Percentiles rank a stretch among this genome's conserved stretches.
phyloP scores from a whole-genome alignment of 2,113 vertebrate genomes.

The Chaenocephalus aceratus region DNA sequence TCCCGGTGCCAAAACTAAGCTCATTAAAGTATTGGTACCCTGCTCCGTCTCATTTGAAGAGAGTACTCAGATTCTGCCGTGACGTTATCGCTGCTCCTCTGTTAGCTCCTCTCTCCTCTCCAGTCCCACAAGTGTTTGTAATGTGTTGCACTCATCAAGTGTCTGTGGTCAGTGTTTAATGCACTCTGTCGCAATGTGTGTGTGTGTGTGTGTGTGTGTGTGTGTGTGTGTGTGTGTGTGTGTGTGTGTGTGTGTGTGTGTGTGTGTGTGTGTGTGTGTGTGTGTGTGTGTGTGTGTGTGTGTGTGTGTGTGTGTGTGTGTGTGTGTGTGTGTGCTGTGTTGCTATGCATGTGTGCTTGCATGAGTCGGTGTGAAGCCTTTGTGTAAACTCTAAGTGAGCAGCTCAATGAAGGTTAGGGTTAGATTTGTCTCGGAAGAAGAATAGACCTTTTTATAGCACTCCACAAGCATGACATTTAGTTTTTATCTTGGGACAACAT shows the following conservation, averaged over 20 bases:
- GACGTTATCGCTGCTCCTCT: neutral
- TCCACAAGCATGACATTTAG: neutral
- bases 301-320: no score
- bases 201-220: neutral
- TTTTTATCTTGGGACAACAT: neutral
- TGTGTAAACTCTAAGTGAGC: neutral
- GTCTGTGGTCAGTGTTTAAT: neutral
- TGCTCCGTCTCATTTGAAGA: neutral
- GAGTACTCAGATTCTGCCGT: neutral
- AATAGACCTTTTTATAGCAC: neutral
- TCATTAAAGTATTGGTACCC: slow-evolving; percentile 8
- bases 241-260: slow-evolving; percentile 1
- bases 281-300: no score
- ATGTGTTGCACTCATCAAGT: neutral
- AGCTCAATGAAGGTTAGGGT: neutral
- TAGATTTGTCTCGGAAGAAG: neutral
- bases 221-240: slow-evolving; percentile 4
- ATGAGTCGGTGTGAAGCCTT: slow-evolving; percentile 7
- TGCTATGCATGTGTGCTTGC: slow-evolving; percentile 5
- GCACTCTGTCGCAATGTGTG: neutral
- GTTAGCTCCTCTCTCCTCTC: neutral
- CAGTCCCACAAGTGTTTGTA: neutral
- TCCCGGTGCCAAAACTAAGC: slow-evolving; percentile 9
- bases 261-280: no score
- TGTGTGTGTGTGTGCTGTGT: neutral